phyloP scores from a whole-genome alignment of 2,113 vertebrate genomes.

The Vicugna pacos region DNA sequence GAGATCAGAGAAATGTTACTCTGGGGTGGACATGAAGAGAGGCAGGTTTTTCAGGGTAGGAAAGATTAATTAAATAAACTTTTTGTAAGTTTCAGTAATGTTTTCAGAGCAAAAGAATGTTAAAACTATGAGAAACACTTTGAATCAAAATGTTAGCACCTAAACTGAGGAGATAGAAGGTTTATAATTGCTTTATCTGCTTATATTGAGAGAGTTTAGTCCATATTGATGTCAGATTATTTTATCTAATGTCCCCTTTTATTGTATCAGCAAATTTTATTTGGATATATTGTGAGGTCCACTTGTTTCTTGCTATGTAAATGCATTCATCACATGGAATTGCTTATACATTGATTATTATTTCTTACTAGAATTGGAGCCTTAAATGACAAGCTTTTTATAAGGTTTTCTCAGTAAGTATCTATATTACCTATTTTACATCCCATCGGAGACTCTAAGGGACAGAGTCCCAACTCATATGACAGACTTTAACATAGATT shows the following conservation, averaged over 20 bases:
- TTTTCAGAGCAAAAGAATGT: constrained; percentile 55
- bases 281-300: neutral
- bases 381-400: neutral
- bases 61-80: constrained; percentile 42
- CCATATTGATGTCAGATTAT: neutral
- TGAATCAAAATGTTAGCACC: neutral
- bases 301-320: constrained; percentile 49
- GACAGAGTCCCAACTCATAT: neutral
- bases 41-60: neutral
- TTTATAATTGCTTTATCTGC: neutral
- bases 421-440: constrained; percentile 60
- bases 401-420: constrained; percentile 56
- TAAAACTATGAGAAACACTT: constrained; percentile 52
- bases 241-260: neutral
- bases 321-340: neutral
- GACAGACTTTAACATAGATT: constrained; percentile 60
- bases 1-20: neutral
- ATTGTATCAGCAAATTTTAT: constrained; percentile 47
- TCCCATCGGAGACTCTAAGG: neutral
- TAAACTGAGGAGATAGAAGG: constrained; percentile 4
- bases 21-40: neutral
- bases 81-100: constrained; percentile 69
- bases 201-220: constrained; percentile 10
- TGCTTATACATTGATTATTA: neutral
- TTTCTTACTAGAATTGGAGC: neutral